Conservation (phyloP, 1,140 invertebrate genomes). For the Microplitis demolitor region DNA sequence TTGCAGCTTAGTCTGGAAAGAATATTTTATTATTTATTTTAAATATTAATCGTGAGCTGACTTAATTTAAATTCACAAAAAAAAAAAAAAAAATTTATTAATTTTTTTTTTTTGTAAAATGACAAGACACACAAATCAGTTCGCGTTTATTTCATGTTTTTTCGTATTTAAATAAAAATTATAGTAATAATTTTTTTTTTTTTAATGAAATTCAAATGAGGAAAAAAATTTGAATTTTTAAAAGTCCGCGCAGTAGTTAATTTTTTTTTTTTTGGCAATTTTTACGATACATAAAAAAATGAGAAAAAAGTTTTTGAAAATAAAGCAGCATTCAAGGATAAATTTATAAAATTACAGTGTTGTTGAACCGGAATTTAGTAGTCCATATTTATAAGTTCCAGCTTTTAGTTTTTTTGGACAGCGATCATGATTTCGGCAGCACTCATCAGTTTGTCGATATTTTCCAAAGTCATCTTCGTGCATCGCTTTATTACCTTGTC, state of each 20-base stretch:
- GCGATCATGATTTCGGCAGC: slow-evolving; percentile 18
- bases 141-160: no score
- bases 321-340: neutral
- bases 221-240: no score
- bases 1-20: slow-evolving; percentile 16
- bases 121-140: no score
- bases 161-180: no score
- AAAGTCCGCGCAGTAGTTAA: no score
- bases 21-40: neutral
- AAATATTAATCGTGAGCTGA: neutral
- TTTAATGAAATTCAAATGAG: no score
- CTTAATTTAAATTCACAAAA: neutral
- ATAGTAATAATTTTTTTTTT: no score
- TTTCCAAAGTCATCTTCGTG: slow-evolving; percentile 16
- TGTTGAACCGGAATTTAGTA: slow-evolving; percentile 11
- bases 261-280: no score
- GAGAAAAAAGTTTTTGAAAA: no score
- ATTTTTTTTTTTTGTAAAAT: neutral
- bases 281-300: no score
- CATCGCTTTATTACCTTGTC: slow-evolving; percentile 19
- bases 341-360: slow-evolving; percentile 7
- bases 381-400: slow-evolving; percentile 9
- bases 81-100: neutral
- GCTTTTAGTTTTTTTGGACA: slow-evolving; percentile 24
- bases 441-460: slow-evolving; percentile 7